A percentile compares a stretch with the other conserved stretches of the same genome.
Conservation (phyloP, 2,113 vertebrate genomes). For the Caranx melampygus region DNA sequence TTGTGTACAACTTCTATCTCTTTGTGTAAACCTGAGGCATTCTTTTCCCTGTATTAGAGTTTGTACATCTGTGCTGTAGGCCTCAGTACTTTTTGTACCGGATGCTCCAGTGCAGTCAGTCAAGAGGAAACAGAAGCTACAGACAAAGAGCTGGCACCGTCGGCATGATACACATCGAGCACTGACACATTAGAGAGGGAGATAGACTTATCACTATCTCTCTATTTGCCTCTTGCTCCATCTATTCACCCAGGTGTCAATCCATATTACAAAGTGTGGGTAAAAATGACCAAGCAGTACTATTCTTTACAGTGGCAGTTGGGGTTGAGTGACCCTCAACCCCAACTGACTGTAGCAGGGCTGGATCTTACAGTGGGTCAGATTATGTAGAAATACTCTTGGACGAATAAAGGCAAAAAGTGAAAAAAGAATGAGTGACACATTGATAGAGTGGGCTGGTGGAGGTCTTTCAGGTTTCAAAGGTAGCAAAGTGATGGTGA, state of each 20-base stretch:
- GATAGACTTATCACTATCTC: not conserved
- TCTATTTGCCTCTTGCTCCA: not conserved
- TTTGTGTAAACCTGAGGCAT: conserved; percentile 26
- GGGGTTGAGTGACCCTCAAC: not conserved
- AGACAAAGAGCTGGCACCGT: conserved; percentile 14
- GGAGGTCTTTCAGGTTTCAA: not conserved
- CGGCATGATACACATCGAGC: not conserved
- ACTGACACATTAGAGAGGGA: not conserved
- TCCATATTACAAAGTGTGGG: not conserved
- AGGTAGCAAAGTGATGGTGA: conserved; percentile 5
- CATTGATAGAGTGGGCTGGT: not conserved
- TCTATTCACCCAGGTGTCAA: not conserved
- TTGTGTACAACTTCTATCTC: not conserved
- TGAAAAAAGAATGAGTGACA: not conserved
- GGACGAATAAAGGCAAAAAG: not conserved
- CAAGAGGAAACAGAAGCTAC: conserved; percentile 17
- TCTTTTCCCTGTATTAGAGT: not conserved
- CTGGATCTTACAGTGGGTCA: not conserved
- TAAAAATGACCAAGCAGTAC: not conserved
- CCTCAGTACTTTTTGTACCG: conserved; percentile 16
- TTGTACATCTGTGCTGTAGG: conserved; percentile 9
- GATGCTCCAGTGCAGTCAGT: conserved; percentile 15
- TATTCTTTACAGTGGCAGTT: not conserved
- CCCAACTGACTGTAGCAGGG: not conserved
- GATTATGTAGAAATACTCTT: not conserved